phyloP scores from a whole-genome alignment of 2,888 invertebrate genomes.

The Mimumesa dahlbomi region DNA sequence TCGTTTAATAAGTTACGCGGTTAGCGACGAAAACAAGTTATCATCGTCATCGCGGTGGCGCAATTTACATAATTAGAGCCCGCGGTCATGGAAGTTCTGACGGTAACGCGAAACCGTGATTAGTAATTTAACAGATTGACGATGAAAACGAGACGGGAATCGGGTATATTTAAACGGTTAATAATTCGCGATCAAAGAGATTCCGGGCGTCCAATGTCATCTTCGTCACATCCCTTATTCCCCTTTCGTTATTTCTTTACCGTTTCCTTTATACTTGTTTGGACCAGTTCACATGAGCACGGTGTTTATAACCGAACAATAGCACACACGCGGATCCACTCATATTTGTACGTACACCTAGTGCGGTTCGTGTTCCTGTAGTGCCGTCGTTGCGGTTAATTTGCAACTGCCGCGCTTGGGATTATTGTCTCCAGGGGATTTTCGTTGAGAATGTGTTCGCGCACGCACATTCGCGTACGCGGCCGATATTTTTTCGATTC shows the following conservation, averaged over 20 bases:
- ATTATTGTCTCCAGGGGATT: conserved; percentile 64
- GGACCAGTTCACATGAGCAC: conserved; percentile 1
- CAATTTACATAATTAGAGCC: neutral
- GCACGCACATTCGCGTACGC: conserved; percentile 2
- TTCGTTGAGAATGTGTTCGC: conserved; percentile 8
- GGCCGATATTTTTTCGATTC: conserved; percentile 25
- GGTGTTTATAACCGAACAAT: conserved; percentile 14
- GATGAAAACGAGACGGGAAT: neutral
- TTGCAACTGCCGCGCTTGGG: conserved; percentile 58
- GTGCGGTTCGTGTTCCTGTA: neutral
- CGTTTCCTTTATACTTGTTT: neutral
- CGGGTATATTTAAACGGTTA: neutral
- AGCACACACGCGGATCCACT: conserved; percentile 6
- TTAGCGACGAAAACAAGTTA: neutral
- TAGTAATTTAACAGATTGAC: neutral
- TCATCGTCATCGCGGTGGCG: neutral
- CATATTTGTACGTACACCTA: neutral
- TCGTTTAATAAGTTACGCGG: neutral
- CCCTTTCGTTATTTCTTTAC: conserved; percentile 7
- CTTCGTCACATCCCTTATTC: conserved; percentile 4
- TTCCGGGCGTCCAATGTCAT: neutral
- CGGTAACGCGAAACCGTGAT: neutral
- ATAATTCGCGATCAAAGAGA: conserved; percentile 9
- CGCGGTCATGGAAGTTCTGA: neutral
- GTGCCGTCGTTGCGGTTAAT: conserved; percentile 46